Base-by-base conservation (phyloP, 2,888 invertebrate species). In the Drosophila trichaetosa region DNA sequence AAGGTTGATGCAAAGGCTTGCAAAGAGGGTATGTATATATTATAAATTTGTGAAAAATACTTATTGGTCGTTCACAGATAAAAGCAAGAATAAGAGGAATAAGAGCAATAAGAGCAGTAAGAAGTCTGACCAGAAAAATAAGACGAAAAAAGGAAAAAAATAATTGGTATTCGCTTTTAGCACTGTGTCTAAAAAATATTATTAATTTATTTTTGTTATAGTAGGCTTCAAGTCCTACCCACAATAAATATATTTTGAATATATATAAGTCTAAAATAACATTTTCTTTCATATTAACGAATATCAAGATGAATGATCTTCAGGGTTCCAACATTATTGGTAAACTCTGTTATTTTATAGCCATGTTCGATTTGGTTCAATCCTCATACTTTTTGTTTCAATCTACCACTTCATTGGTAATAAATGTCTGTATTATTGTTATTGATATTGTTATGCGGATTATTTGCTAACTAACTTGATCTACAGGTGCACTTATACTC, bases 291-390 rank as follows among this genome's bases (percentile, higher is more conserved):
- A 7, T 6, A 48, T 8, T 8, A 18, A 36, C 2, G 29, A 11
- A 2, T 16, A 31, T 60, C 10, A 57, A 29, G 11, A 70, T 58
- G 52, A 11, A 40, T 4, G 27, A 38, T 27, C 29, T 33, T 27
- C 3, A 49, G 13, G 16, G 27, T 8, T 34, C 18, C 3, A 18
- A 38, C 11, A 11, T 42, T 6, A 36, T 70, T 56, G 24, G 38
- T 2, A 51, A 49, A 27, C 7, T 65, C 4, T 78, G 76, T 42
- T 73, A 56, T 33, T 18, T 67, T 2, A 71, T 85, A 38, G 76
- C 75, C 4, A 11, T 34, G 1, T 61, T 64, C 8, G 85, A 85
- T 61, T 27, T 86, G 18, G 16, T 60, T 8, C 87, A 83, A 31
- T 61, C 85, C 0, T 5, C 83, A 0, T 81, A 56, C 13, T 79